A percentile compares a stretch with the other conserved stretches of the same genome.
These are phyloP conservation scores for Dolichomitus sp. DNA, from an alignment of 2,888 invertebrate genomes.

Conservation along the genomic window DNA sequence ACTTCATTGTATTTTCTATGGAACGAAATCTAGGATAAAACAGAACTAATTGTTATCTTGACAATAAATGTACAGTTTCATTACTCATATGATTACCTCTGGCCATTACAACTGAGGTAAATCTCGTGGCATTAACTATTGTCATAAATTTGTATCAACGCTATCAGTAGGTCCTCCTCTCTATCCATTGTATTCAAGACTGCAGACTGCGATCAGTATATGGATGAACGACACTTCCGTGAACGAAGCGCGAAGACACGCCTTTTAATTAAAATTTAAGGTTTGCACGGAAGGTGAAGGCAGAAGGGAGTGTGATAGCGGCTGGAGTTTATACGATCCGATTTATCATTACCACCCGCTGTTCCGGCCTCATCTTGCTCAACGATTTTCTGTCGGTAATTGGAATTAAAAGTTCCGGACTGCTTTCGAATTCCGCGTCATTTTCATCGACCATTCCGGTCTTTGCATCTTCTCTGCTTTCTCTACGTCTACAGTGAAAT, in stretches of 20 bases:
- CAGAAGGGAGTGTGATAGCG: neutral
- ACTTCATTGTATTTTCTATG: no score
- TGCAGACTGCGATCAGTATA: neutral
- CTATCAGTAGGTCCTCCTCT: neutral
- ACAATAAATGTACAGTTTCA: neutral
- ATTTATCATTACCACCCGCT: constrained; percentile 52
- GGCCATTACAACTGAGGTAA: neutral
- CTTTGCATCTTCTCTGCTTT: constrained; percentile 4
- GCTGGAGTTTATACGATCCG: constrained; percentile 30
- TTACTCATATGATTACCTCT: no score
- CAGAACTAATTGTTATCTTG: neutral
- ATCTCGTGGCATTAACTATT: neutral
- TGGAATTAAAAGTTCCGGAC: constrained; percentile 56
- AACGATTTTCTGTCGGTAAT: constrained; percentile 35
- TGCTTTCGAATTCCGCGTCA: constrained; percentile 11
- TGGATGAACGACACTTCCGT: neutral
- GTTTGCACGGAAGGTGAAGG: constrained; percentile 8
- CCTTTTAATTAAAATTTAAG: constrained; percentile 57
- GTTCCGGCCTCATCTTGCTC: constrained; percentile 6
- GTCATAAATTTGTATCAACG: neutral
- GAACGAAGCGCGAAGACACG: constrained; percentile 18
- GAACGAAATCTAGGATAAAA: neutral
- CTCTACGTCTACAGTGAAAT: constrained; percentile 37
- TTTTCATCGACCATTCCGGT: constrained; percentile 45
- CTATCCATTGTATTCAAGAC: neutral